A percentile compares a stretch with the other conserved stretches of the same genome.
These are phyloP conservation scores for Hippasteria phrygiana DNA, from an alignment of 53 echinoderm and acorn worm genomes.

Conservation along the genomic window DNA sequence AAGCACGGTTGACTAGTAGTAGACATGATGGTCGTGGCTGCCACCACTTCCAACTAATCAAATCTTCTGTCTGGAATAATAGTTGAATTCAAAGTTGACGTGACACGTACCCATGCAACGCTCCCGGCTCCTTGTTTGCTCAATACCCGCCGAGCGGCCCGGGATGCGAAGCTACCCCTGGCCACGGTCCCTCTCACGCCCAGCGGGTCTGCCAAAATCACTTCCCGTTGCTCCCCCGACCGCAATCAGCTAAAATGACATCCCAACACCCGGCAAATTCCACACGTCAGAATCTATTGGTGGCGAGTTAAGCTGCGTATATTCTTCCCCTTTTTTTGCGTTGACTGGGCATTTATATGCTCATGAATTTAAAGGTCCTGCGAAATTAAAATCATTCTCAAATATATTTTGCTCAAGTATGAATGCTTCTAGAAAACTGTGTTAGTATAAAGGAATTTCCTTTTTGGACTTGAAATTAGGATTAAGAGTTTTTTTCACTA, in stretches of 20 bases:
- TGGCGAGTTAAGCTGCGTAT: neutral
- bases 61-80: neutral
- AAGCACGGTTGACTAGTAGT: neutral
- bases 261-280: slow-evolving; percentile 46
- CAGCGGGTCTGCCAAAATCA: slow-evolving; percentile 32
- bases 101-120: slow-evolving; percentile 16
- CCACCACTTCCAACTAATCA: neutral
- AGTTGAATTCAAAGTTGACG: neutral
- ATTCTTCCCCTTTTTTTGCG: no score
- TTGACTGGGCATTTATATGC: no score
- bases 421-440: no score
- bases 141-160: slow-evolving; percentile 25
- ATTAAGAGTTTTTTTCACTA: no score
- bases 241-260: slow-evolving; percentile 29
- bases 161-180: slow-evolving; percentile 14
- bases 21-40: neutral
- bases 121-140: slow-evolving; percentile 33
- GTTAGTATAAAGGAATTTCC: no score
- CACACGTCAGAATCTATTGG: slow-evolving; percentile 33
- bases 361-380: no score
- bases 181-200: neutral
- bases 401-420: no score
- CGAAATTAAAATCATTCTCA: no score
- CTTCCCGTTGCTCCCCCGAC: slow-evolving; percentile 5
- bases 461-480: no score